Evolutionary conservation across 2,113 vertebrate species (phyloP).

Genomic region (Delphinapterus leucas): DNA sequence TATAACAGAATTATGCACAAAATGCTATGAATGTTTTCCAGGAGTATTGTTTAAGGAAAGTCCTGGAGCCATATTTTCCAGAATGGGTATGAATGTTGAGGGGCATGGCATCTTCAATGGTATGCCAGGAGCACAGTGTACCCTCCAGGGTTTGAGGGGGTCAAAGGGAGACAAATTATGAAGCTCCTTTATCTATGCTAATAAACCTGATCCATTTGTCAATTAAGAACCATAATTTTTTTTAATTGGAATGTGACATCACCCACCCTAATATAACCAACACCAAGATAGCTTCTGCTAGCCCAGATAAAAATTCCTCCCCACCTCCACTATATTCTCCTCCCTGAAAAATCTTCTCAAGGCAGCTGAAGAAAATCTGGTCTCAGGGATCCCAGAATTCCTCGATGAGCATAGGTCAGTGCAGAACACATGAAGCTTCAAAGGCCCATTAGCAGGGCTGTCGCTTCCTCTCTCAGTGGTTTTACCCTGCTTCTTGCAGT

Average conservation of each 20-base stretch:
- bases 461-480: background rate
- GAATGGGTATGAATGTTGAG: background rate
- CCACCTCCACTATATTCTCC: background rate
- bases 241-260: background rate
- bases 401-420: background rate
- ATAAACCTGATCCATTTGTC: background rate
- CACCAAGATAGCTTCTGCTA: conserved; percentile 14
- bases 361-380: background rate
- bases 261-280: conserved; percentile 1
- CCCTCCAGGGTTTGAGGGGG: background rate
- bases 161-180: background rate
- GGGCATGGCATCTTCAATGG: background rate
- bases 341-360: conserved; percentile 12
- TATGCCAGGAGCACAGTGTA: background rate
- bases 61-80: background rate
- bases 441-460: background rate
- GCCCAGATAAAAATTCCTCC: background rate
- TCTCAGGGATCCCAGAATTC: background rate
- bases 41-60: background rate
- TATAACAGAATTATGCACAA: background rate
- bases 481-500: background rate
- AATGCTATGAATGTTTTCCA: background rate
- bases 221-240: conserved; percentile 43
- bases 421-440: background rate
- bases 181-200: conserved; percentile 25